These are phyloP conservation scores for Mastomys coucha DNA, from an alignment of 2,113 vertebrate species.

Conservation along the genomic window DNA sequence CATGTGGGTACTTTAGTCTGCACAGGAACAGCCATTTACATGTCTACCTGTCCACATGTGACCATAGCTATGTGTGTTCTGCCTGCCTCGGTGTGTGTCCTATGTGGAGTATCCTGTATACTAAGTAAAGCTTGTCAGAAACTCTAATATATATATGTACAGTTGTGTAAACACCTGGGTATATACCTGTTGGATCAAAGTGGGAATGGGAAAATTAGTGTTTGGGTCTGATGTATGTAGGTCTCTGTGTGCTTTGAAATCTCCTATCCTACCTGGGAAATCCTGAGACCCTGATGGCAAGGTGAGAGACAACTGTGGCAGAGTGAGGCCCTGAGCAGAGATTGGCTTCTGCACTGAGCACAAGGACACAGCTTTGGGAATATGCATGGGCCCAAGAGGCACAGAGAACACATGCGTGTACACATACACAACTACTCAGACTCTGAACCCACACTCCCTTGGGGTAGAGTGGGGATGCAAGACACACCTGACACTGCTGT, in stretches of 20 bases:
- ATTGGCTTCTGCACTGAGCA: accelerated
- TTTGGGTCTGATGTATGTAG: too few relatives aligned
- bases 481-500: conserved; percentile 94
- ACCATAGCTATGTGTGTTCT: not conserved
- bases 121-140: not conserved
- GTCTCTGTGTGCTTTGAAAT: not conserved
- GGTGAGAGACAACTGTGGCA: not conserved
- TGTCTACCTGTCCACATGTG: not conserved
- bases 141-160: accelerated
- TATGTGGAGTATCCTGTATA: not conserved
- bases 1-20: accelerated
- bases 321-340: not conserved
- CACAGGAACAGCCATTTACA: not conserved
- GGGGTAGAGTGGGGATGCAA: accelerated
- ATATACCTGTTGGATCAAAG: not conserved
- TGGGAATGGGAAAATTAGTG: not conserved
- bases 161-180: accelerated
- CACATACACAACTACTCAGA: accelerated
- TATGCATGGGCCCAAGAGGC: accelerated
- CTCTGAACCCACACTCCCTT: accelerated
- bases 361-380: not conserved
- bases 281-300: not conserved
- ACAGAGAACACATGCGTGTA: accelerated
- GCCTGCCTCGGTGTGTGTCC: not conserved
- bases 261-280: not conserved